Evolutionary conservation across 92 coral and sea anemone genomes (phyloP).

Genomic region (Zoanthus solanderi): DNA sequence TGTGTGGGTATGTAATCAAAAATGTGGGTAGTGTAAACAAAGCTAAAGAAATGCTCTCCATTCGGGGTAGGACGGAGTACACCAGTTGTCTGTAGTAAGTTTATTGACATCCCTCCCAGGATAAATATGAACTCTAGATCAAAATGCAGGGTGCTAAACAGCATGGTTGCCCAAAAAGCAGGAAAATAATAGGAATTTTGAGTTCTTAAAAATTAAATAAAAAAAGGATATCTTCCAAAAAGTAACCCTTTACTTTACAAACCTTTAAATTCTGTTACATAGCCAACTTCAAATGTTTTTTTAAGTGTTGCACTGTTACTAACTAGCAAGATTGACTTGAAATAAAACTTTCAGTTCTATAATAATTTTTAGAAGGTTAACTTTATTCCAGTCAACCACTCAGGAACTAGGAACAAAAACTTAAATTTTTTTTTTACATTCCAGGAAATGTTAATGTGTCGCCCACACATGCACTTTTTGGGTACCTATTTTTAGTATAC

Average conservation of each 20-base stretch:
- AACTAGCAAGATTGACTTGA: no score
- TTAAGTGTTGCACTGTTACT: no score
- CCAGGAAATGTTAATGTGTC: no score
- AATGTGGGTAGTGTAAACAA: slow-evolving; percentile 24
- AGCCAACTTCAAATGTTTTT: no score
- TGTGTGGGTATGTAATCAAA: slow-evolving; percentile 3
- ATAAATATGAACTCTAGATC: slow-evolving; percentile 16
- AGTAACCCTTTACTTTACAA: no score
- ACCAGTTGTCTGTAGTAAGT: slow-evolving; percentile 23
- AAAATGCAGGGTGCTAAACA: slow-evolving; percentile 8
- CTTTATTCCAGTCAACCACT: no score
- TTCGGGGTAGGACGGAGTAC: slow-evolving; percentile 21
- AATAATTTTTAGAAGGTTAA: neutral
- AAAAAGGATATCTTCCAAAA: neutral
- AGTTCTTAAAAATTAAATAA: neutral
- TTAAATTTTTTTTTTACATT: no score
- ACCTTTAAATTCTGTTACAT: no score
- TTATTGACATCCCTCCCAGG: slow-evolving; percentile 8
- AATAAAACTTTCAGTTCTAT: no score
- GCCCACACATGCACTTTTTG: no score
- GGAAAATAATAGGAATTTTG: slow-evolving; percentile 10
- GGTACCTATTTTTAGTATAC: no score
- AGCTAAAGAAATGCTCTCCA: slow-evolving; percentile 20
- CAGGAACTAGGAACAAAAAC: no score
- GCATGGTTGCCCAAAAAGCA: neutral